Percentiles rank a stretch among this genome's conserved stretches.
phyloP scores from a whole-genome alignment of 2,113 vertebrate genomes.

The Phycodurus eques region DNA sequence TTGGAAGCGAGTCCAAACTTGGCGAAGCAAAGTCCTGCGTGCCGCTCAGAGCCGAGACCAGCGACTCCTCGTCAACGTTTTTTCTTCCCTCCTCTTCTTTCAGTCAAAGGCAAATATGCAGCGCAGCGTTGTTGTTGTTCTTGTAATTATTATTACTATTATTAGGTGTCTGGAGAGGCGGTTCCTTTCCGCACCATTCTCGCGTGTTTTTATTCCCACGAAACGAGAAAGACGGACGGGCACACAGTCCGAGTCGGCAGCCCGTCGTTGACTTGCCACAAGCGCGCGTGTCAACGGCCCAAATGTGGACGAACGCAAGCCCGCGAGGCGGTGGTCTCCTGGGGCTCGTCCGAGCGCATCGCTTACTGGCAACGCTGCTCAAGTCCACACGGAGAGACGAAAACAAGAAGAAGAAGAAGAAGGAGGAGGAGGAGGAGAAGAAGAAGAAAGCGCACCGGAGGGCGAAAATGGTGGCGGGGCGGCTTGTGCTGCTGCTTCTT shows the following conservation, averaged over 20 bases:
- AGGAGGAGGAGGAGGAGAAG: slow-evolving; percentile 27
- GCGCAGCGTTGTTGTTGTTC: slow-evolving; percentile 29
- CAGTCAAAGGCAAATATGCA: slow-evolving; percentile 16
- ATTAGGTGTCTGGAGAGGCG: slow-evolving; percentile 56
- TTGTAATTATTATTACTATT: neutral
- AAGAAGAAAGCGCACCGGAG: slow-evolving; percentile 51
- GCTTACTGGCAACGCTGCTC: slow-evolving; percentile 71
- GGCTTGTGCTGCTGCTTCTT: slow-evolving; percentile 17
- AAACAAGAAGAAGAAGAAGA: too few species aligned
- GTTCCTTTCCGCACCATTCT: slow-evolving; percentile 66
- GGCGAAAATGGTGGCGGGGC: slow-evolving; percentile 41
- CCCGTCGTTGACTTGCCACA: neutral
- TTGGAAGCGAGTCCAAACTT: slow-evolving; percentile 69
- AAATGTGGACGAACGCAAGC: neutral
- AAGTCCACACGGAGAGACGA: slow-evolving; percentile 25
- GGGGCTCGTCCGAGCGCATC: slow-evolving; percentile 53
- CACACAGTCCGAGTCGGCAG: neutral
- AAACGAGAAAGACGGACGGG: slow-evolving; percentile 11
- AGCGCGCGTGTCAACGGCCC: neutral
- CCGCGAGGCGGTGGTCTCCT: slow-evolving; percentile 6
- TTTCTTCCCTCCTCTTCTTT: slow-evolving; percentile 4
- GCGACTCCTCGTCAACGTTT: slow-evolving; percentile 44
- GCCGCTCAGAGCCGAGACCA: slow-evolving; percentile 39
- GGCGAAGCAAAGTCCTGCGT: slow-evolving; percentile 53
- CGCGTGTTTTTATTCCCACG: slow-evolving; percentile 43